A percentile compares a stretch with the other conserved stretches of the same genome.
These are phyloP conservation scores for Napeogenes sylphis DNA, from an alignment of 2,888 invertebrate genomes.

Conservation along the genomic window DNA sequence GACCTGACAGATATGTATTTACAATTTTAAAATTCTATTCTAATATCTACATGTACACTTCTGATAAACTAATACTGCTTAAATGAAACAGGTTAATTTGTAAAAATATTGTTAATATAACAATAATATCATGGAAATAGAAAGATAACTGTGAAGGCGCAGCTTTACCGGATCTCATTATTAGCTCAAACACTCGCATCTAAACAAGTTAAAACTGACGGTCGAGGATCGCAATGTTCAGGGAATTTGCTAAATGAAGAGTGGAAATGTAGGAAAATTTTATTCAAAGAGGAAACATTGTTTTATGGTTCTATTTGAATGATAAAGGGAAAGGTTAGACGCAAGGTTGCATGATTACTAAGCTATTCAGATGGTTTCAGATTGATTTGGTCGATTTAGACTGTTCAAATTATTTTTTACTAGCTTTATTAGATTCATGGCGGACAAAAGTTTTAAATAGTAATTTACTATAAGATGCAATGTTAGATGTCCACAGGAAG, in stretches of 20 bases:
- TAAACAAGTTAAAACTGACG: conserved; percentile 32
- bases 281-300: conserved; percentile 29
- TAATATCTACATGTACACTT: too few species aligned
- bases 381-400: background rate
- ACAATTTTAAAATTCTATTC: too few species aligned
- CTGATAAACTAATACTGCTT: too few species aligned
- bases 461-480: too few species aligned
- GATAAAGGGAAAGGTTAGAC: conserved; percentile 13
- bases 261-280: conserved; percentile 36
- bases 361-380: background rate
- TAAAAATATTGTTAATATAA: too few species aligned
- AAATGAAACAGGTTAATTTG: too few species aligned
- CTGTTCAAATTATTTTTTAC: background rate
- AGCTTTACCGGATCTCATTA: conserved; percentile 24
- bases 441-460: background rate
- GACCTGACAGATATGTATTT: background rate
- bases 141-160: conserved; percentile 11
- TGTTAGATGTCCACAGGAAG: too few species aligned
- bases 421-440: background rate
- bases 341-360: conserved; percentile 7
- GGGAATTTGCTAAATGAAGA: conserved; percentile 36
- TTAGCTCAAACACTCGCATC: conserved; percentile 32
- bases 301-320: conserved; percentile 25
- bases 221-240: conserved; percentile 25
- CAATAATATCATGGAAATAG: conserved; percentile 7